Evolutionary conservation across 2,113 vertebrate species (phyloP), one percentile per base, ranked within the genome.

Genomic region (Capreolus pygargus): DNA sequence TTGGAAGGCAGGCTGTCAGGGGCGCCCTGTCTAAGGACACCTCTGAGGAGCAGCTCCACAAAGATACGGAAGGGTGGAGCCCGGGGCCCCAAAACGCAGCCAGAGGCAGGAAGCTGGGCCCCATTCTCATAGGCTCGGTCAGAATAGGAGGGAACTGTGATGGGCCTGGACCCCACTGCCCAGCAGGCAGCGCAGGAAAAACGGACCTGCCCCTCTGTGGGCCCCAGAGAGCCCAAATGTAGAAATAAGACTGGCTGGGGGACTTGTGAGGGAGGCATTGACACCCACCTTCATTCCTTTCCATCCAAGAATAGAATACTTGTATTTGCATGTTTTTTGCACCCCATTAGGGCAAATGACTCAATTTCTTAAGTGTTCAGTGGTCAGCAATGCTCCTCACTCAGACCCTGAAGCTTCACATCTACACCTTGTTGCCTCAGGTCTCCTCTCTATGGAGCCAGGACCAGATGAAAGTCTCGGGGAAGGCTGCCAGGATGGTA

Each of bases 1-100:
- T 98, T 96, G 88, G 93, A 95, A 92, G 93, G 74, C 23, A 94
- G 83, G 98, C 98, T 99, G 98, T 86, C 97, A 93, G 98, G 98
- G 98, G 95, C 70, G 98, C 97, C 85, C 0, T 57, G 19, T 21
- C 83, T 50, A 8, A 58, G 89, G 60, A 36, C 14, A 89, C 27
- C 7, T 55, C 17, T 33, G 67, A 54, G 57, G 70, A 23, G 7
- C 1, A 28, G 36, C 11, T 25, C n/a, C 70, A 33, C 45, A 33
- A 33, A 30, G 45, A 33, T 21, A 21, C 5, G 28, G 36, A 30
- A 88, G 12, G 12, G n/a, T 3, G 21, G 23, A 47, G 14, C 45
- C 1, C 10, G 17, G 70, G 21, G 1, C 0, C 10, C 50, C 23
- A 36, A 36, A 85, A 27, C 6, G 6, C 19, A 67, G 57, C 28